Base-by-base conservation (phyloP, 2,113 vertebrate species). In the Turdus rufiventris region DNA sequence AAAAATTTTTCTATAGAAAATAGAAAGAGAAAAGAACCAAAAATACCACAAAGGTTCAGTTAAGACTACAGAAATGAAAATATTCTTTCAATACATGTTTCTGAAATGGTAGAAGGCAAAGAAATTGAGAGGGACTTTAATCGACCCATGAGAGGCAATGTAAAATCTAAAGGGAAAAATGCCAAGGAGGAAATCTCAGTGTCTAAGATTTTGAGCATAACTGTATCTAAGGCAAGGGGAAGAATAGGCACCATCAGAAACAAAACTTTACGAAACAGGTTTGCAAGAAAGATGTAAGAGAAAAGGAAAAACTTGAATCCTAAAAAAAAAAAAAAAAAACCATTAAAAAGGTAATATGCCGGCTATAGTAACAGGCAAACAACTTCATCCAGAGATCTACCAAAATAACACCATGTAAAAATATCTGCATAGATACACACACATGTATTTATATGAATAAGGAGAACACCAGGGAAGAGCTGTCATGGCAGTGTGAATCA, bases 31-130 rank as follows among this genome's bases (percentile, higher is more conserved):
- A 71, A 63, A 66, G 36, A 67, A 43, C 14, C 23, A 91, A 50
- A 8, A 71, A 57, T 26, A 63, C 42, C 28, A 57, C 42, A 82
- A 62, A 73, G 18, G 25, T 88, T 58, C 65, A 13, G 23, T 50
- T 85, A 72, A 87, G 48, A 45, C 33, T 42, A 89, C 23, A 78
- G 25, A 63, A 92, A 78, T 65, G 23, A 85, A 56, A 65, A 48
- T 6, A 40, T 28, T 5, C 21, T 71, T 76, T 79, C 50, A 76
- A 25, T 16, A 73, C 4, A 12, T 38, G 25, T 57, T 81, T 89
- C 75, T 84, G 6, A 84, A 75, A 84, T 31, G 58, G 40, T 21
- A 92, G 67, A 58, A 72, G 48, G 68, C 53, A 87, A 81, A 84
- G 45, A 86, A 91, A 80, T n/a, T 60, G 47, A 36, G 63, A 88